Conservation (phyloP, 2,888 invertebrate species). For the Penaeus monodon region DNA sequence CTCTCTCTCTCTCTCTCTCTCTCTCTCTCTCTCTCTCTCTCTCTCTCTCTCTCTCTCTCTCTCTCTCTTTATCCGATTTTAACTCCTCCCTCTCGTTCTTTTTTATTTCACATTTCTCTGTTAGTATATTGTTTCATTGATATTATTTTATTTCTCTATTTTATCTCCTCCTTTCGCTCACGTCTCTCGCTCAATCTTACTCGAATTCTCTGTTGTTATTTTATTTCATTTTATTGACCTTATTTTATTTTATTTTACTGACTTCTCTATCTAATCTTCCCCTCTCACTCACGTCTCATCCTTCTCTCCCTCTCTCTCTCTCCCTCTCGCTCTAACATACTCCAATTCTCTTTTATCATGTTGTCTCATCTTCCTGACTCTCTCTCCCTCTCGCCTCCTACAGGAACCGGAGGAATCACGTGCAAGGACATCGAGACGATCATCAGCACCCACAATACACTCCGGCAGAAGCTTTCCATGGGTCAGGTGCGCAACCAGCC, state of each 20-base stretch:
- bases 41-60: neutral
- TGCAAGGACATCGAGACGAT: conserved; percentile 82
- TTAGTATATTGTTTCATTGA: too few relatives aligned
- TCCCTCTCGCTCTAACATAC: neutral
- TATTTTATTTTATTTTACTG: too few relatives aligned
- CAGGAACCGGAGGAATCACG: conserved; percentile 79
- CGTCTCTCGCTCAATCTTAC: neutral
- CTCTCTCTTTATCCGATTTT: neutral
- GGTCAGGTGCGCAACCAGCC: conserved; percentile 82
- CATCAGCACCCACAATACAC: conserved; percentile 84
- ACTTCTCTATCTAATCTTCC: too few relatives aligned
- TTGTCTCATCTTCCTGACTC: neutral
- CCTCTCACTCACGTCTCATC: too few relatives aligned
- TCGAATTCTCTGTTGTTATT: neutral
- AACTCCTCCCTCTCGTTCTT: too few relatives aligned
- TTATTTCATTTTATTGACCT: neutral
- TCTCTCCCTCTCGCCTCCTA: neutral
- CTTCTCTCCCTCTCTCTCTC: conserved; percentile 13
- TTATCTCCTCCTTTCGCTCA: neutral
- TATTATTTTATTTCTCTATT: neutral
- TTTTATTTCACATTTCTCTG: too few relatives aligned
- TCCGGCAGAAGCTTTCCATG: conserved; percentile 83
- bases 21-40: neutral
- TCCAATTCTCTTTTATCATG: neutral
- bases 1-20: conserved; percentile 4